Percentiles rank a stretch among this genome's conserved stretches.
Conservation (phyloP, 2,113 vertebrate species). For the Malaclemys terrapin region DNA sequence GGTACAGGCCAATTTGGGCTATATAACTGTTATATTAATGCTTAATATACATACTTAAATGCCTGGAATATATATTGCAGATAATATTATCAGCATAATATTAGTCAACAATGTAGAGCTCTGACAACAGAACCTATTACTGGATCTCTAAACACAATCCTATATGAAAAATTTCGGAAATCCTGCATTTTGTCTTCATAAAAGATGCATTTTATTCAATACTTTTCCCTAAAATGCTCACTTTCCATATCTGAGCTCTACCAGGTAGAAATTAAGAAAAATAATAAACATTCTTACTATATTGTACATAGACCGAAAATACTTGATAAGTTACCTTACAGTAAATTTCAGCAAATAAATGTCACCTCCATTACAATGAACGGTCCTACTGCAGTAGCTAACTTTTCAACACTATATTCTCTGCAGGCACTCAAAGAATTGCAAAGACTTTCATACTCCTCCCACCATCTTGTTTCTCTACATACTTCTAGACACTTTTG, state of each 20-base stretch:
- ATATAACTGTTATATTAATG: not conserved
- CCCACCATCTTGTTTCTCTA: not conserved
- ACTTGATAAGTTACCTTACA: not conserved
- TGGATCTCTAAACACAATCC: not conserved
- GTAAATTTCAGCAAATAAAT: not conserved
- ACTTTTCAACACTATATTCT: not conserved
- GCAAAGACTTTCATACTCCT: not conserved
- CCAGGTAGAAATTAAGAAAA: not conserved
- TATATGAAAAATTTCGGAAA: not conserved
- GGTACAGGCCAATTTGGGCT: not conserved
- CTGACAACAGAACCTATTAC: not conserved
- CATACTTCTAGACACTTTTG: not conserved
- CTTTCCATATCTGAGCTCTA: not conserved
- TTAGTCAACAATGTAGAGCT: not conserved
- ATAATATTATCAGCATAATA: not conserved
- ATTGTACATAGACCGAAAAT: not conserved
- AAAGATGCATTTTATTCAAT: not conserved
- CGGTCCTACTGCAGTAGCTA: rapidly evolving
- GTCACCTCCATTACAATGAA: not conserved
- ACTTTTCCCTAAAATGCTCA: rapidly evolving
- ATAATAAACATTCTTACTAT: not conserved
- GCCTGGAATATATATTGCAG: not conserved
- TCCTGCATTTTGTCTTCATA: not conserved
- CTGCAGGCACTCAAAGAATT: not conserved
- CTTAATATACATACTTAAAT: not conserved